A percentile compares a stretch with the other conserved stretches of the same genome.
phyloP scores from a whole-genome alignment of 92 coral and sea anemone genomes.

The Actinostola sp. region DNA sequence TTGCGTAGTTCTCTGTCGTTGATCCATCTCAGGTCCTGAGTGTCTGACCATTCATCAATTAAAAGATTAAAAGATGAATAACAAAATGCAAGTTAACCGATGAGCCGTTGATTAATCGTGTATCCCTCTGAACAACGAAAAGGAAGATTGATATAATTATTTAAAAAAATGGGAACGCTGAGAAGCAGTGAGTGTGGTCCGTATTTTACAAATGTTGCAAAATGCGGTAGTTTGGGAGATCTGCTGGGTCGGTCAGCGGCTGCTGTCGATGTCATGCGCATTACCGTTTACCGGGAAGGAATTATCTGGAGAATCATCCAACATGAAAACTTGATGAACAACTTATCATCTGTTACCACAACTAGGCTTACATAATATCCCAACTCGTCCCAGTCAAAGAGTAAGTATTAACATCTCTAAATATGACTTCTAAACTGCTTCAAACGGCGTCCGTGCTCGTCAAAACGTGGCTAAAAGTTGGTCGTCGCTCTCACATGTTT shows the following conservation, averaged over 20 bases:
- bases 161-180: too few species aligned
- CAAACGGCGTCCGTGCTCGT: background rate
- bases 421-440: background rate
- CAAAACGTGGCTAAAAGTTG: background rate
- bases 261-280: conserved; percentile 12
- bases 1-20: too few species aligned
- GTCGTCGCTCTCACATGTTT: conserved; percentile 4
- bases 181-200: too few species aligned
- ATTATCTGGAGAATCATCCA: background rate
- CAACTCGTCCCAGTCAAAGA: background rate
- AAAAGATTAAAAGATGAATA: too few species aligned
- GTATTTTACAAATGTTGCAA: too few species aligned
- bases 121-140: too few species aligned
- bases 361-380: conserved; percentile 10
- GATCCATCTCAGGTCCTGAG: too few species aligned
- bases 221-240: background rate
- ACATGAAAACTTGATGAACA: conserved; percentile 1
- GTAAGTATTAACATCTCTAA: background rate
- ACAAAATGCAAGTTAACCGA: too few species aligned
- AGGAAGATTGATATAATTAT: too few species aligned
- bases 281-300: conserved; percentile 19
- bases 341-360: conserved; percentile 13
- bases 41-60: too few species aligned
- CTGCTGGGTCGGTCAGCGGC: conserved; percentile 34
- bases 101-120: too few species aligned